Conservation (phyloP, 2,113 vertebrate species). For the Cavia porcellus region DNA sequence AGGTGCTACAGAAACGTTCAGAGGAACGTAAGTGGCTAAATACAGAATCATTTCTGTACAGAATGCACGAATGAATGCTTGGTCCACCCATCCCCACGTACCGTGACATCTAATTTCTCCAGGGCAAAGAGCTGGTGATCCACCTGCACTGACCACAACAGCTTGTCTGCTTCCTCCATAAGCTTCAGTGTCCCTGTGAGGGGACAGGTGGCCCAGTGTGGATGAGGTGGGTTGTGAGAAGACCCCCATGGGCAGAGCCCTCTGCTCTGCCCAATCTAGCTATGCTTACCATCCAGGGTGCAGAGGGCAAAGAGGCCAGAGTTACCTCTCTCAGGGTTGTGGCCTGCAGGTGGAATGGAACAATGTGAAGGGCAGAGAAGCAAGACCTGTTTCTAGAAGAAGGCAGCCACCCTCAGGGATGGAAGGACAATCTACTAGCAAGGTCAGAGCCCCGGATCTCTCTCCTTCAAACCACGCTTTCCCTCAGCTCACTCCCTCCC, state of each 20-base stretch:
- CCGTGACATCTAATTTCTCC: constrained; percentile 97
- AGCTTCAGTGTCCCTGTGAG: constrained; percentile 94
- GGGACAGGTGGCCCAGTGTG: rapidly evolving
- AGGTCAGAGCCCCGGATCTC: not conserved
- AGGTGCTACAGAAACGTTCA: not conserved
- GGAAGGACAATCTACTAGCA: not conserved
- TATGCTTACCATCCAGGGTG: constrained; percentile 96
- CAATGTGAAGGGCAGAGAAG: not conserved
- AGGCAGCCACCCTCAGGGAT: rapidly evolving
- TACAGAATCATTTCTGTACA: not conserved
- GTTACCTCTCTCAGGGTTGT: constrained; percentile 66
- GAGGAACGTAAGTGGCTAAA: not conserved
- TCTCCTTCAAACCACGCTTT: not conserved
- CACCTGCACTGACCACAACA: constrained; percentile 98
- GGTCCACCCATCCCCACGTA: constrained; percentile 84
- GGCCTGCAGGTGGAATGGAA: constrained; percentile 74
- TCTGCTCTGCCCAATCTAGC: not conserved
- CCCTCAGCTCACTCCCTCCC: not conserved
- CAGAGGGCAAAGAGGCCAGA: constrained; percentile 97
- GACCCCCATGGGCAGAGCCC: not conserved
- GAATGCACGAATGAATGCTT: not conserved
- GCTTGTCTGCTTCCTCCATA: constrained; percentile 96
- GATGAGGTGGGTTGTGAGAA: too few relatives aligned
- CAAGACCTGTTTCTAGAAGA: not conserved
- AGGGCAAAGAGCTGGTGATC: constrained; percentile 98